Evolutionary conservation across 2,113 vertebrate species (phyloP).

Genomic region (Strix aluco): DNA sequence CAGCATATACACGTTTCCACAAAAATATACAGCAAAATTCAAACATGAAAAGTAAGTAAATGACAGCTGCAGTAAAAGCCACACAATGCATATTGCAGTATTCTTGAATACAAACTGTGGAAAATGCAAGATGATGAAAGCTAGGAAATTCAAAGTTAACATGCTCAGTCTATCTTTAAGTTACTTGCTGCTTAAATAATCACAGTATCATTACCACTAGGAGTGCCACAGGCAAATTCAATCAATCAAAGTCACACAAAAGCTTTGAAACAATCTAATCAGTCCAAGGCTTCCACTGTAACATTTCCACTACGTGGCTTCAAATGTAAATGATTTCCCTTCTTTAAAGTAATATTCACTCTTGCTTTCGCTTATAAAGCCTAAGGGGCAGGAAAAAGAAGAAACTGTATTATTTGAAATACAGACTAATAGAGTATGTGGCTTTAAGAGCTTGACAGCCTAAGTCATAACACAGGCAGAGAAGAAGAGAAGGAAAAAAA

Average conservation of each 20-base stretch:
- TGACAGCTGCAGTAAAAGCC: not conserved
- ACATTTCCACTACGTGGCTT: not conserved
- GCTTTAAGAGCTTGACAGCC: not conserved
- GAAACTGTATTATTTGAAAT: not conserved
- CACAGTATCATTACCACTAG: not conserved
- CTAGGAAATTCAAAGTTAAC: not conserved
- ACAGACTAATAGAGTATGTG: not conserved
- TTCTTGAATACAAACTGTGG: not conserved
- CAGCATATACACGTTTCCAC: fast-evolving
- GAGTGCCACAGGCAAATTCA: not conserved
- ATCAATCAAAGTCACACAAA: constrained; percentile 6
- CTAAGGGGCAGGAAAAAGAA: not conserved
- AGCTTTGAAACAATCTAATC: not conserved
- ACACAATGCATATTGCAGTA: not conserved
- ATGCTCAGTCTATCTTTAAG: not conserved
- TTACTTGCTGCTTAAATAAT: constrained; percentile 25
- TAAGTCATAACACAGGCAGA: not conserved
- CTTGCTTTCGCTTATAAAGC: not conserved
- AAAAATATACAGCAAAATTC: not conserved
- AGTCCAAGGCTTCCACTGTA: not conserved
- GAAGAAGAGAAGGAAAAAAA: not conserved
- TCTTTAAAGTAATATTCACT: constrained; percentile 10
- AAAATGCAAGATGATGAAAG: not conserved
- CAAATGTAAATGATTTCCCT: constrained; percentile 23
- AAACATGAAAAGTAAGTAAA: not conserved